Evolutionary conservation across 2,888 invertebrate species (phyloP).

Genomic region (Cyaniris semiargus): DNA sequence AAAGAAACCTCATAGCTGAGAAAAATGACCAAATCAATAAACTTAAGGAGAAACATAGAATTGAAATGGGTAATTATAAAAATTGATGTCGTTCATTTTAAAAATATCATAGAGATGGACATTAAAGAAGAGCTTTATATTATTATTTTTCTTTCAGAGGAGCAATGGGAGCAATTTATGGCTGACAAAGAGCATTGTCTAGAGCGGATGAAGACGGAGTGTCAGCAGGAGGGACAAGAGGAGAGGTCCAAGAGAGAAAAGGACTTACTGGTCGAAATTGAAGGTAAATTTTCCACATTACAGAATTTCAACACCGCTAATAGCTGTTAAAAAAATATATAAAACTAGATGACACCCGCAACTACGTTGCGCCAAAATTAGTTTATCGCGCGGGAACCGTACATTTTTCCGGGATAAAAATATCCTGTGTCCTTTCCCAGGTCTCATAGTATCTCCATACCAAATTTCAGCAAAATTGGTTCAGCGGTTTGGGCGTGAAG

Average conservation of each 20-base stretch:
- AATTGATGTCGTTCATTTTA: not conserved
- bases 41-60: slow-evolving; percentile 80
- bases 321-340: too few species aligned
- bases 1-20: slow-evolving; percentile 62
- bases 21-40: slow-evolving; percentile 65
- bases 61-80: slow-evolving; percentile 77
- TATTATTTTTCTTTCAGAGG: slow-evolving; percentile 62
- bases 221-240: slow-evolving; percentile 76
- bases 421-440: too few species aligned
- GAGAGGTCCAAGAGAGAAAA: slow-evolving; percentile 73
- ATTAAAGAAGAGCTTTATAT: not conserved
- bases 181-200: slow-evolving; percentile 83
- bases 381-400: too few species aligned
- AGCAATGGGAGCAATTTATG: slow-evolving; percentile 83
- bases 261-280: slow-evolving; percentile 68
- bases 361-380: too few species aligned
- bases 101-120: too few species aligned
- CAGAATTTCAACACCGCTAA: too few species aligned
- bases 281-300: slow-evolving; percentile 51
- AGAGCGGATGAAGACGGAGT: slow-evolving; percentile 81
- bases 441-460: too few species aligned
- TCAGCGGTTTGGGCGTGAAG: too few species aligned
- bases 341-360: too few species aligned
- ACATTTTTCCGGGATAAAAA: too few species aligned
- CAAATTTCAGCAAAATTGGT: too few species aligned